Base-by-base conservation (phyloP, 2,888 invertebrate genomes). In the Meiosimyza decipiens region DNA sequence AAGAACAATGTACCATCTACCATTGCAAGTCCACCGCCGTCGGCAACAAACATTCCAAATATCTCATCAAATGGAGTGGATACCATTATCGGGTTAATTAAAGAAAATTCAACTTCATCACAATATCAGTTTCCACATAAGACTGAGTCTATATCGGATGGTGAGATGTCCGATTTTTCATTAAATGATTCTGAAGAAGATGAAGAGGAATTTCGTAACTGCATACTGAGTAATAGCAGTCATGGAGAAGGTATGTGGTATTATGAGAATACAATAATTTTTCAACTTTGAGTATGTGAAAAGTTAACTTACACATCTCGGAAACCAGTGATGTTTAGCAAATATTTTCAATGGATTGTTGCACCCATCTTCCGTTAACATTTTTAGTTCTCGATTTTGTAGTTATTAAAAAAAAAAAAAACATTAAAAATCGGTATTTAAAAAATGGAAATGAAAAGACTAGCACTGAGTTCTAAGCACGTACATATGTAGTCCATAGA, bases 151-250 rank as follows among this genome's bases (percentile, higher is more conserved):
- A 81, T 85, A n/a, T 87, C 87, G 3, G 86, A 87, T 71, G 86
- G 82, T 2, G 87, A 87, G 73, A 71, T 87, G 6, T 86, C 87
- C 67, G 40, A 94, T 78, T 91, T 93, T 78, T 94, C 94, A 50
- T 88, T 94, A 0, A 92, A 92, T 18, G 94, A 95, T 79, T 93
- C 94, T 66, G 94, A 94, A 77, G 94, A 94, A 68, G 94, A 94
- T n/a, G 88, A 84, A 65, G 85, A 85, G 51, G 85, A 90, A 60
- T 82, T 83, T 73, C 80, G 88, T 80, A 79, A 74, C 71, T 78
- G 76, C 72, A 63, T 79, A 28, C 67, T 78, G 22, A 69, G 77
- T 9, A 78, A 73, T 74, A 78, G 77, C 15, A 72, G 73, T 49
- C 76, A 73, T 18, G 74, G 67, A 62, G 77, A 79, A 59, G 75